Base-by-base conservation (phyloP, 2,888 invertebrate genomes). In the Crepidodera aurea region DNA sequence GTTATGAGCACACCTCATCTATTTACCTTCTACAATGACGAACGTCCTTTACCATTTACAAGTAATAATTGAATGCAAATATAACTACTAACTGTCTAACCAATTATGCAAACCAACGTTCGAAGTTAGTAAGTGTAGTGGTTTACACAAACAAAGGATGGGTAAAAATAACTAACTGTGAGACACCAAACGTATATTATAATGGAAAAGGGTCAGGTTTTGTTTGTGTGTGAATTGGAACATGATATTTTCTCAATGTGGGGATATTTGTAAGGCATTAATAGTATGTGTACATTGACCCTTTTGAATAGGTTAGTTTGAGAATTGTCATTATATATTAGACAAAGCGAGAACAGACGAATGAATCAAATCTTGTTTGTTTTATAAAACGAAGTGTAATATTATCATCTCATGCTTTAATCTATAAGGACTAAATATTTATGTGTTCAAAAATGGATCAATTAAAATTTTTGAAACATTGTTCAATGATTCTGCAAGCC, bases 211-310 rank as follows among this genome's bases (percentile, higher is more conserved):
- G 48, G 48, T 48, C 48, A 16, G 13, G 48, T 48, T 48, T 48
- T 48, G 48, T 48, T 48, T 48, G 27, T 48, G 48, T 48, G 48
- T 48, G 48, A 48, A 48, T 48, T 29, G 29, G 10, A 48, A 48
- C 48, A 48, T 29, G 48, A 48, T 48, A 48, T 48, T 48, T 48
- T 48, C 27, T 29, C 27, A 48, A 15, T 27, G 27, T 48, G 27
- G 7, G n/a, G 15, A 16, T 40, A 48, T 44, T 44, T 42, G 19
- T 19, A 42, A 16, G 10, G 16, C 10, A 7, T 8, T 5, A 1
- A 16, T 2, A 42, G 18, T 3, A 10, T 19, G n/a, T 42, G 8
- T 19, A 42, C 19, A 4, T n/a, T 15, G 12, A 12, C 8, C 39
- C 39, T 39, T 39, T 13, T 39, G 13, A n/a, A 39, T 13, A 16